Evolutionary conservation across 2,797 vertebrate species (phyloP).

Genomic region (Hypotaenidia philippensis): DNA sequence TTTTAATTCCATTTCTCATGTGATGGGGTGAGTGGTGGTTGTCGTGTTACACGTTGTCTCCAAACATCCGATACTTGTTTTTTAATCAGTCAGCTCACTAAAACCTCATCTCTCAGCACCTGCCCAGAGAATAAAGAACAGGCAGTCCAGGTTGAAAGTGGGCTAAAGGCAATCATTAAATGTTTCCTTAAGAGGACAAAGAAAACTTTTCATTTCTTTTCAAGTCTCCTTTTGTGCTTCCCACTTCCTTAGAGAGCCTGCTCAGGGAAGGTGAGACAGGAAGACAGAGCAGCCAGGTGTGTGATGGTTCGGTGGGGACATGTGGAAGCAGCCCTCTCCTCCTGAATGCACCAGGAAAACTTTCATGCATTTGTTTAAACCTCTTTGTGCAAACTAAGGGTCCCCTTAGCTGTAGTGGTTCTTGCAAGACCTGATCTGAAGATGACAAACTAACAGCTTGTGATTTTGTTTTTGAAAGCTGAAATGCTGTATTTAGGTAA

Average conservation of each 20-base stretch:
- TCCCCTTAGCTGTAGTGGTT: neutral
- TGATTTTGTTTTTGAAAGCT: neutral
- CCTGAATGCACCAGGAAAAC: neutral
- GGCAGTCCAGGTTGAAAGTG: neutral
- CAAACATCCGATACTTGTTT: slow-evolving; percentile 39
- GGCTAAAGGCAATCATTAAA: neutral
- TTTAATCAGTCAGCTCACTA: slow-evolving; percentile 10
- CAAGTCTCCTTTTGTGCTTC: neutral
- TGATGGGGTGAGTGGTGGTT: slow-evolving; percentile 16
- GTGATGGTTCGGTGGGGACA: neutral
- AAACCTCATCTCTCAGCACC: slow-evolving; percentile 56
- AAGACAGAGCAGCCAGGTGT: slow-evolving; percentile 4
- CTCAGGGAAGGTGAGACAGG: neutral
- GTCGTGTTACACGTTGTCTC: slow-evolving; percentile 4
- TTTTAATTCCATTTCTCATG: neutral
- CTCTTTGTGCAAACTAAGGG: neutral
- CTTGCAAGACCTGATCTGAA: neutral
- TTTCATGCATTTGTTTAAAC: neutral
- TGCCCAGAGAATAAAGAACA: slow-evolving; percentile 1
- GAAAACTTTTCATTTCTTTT: slow-evolving; percentile 15
- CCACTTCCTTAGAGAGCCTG: neutral
- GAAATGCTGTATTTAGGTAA: neutral
- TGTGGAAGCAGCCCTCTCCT: neutral
- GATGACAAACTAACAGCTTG: neutral
- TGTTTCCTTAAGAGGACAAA: neutral